A percentile compares a stretch with the other conserved stretches of the same genome.
phyloP scores from a whole-genome alignment of 2,797 vertebrate species.

The Oophaga sylvatica region DNA sequence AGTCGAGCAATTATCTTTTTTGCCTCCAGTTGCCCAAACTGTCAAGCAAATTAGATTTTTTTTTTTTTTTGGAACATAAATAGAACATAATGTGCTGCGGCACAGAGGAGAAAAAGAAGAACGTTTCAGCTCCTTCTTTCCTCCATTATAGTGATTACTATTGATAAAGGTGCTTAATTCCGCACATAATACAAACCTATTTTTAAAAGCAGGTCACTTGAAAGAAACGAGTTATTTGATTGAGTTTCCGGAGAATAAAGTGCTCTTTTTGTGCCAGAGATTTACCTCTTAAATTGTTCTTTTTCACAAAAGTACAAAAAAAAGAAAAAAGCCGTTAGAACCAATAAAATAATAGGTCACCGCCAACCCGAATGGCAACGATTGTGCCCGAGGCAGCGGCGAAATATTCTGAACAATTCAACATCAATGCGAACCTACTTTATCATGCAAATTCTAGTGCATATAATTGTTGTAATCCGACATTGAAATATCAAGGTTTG shows the following conservation, averaged over 20 bases:
- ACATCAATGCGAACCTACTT: not conserved
- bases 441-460: not conserved
- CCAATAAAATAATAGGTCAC: conserved; percentile 51
- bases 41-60: conserved; percentile 43
- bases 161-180: conserved; percentile 45
- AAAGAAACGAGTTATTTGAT: conserved; percentile 40
- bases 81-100: conserved; percentile 42
- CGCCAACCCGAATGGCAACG: conserved; percentile 20
- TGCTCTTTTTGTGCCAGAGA: conserved; percentile 23
- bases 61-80: conserved; percentile 32
- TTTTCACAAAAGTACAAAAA: conserved; percentile 31
- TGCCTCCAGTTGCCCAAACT: conserved; percentile 51
- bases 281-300: conserved; percentile 41
- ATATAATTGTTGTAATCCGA: conserved; percentile 2
- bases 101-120: conserved; percentile 23
- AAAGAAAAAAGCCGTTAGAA: conserved; percentile 25
- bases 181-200: conserved; percentile 29
- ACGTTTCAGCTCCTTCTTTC: not conserved
- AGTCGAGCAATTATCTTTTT: conserved; percentile 43
- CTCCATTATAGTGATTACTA: conserved; percentile 29
- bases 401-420: conserved; percentile 20
- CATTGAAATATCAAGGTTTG: conserved; percentile 17
- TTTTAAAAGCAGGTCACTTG: conserved; percentile 49
- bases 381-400: conserved; percentile 3
- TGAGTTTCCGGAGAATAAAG: conserved; percentile 37